Conservation (phyloP, 2,113 vertebrate species). For the Rattus rattus region DNA sequence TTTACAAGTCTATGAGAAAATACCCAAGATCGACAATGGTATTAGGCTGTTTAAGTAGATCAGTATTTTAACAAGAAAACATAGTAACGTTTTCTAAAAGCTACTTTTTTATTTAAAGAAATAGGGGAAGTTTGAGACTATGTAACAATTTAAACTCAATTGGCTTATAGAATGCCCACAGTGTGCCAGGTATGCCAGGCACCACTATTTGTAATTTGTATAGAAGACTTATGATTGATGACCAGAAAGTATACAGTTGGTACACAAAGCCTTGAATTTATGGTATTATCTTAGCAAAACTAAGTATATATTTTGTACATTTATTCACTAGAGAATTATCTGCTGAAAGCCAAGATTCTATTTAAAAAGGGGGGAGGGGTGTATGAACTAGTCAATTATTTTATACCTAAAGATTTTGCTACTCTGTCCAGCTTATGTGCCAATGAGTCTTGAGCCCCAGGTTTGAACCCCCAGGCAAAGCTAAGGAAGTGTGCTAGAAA, state of each 20-base stretch:
- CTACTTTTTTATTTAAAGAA: conserved; percentile 38
- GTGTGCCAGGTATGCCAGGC: not conserved
- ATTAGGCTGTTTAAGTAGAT: conserved; percentile 49
- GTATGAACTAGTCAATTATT: conserved; percentile 20
- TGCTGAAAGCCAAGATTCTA: conserved; percentile 15
- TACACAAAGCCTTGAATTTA: conserved; percentile 19
- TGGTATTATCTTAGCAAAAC: not conserved
- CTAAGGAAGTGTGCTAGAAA: not conserved
- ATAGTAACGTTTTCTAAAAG: conserved; percentile 14
- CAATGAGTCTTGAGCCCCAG: too few relatives aligned
- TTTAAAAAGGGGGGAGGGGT: conserved; percentile 22
- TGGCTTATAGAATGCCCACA: conserved; percentile 25
- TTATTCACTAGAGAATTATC: conserved; percentile 2
- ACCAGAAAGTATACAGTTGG: conserved; percentile 11
- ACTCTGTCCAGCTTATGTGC: not conserved
- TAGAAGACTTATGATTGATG: not conserved
- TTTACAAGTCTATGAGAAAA: conserved; percentile 82
- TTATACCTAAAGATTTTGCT: not conserved
- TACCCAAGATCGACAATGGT: conserved; percentile 65
- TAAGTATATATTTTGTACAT: not conserved
- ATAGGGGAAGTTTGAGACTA: conserved; percentile 21
- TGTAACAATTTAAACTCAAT: conserved; percentile 28
- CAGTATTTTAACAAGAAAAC: conserved; percentile 55
- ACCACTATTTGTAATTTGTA: conserved; percentile 43
- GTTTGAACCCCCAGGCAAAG: not conserved